These are phyloP conservation scores for Lissocephala sabroskyi DNA, from an alignment of 2,888 invertebrate species.

Conservation along the genomic window DNA sequence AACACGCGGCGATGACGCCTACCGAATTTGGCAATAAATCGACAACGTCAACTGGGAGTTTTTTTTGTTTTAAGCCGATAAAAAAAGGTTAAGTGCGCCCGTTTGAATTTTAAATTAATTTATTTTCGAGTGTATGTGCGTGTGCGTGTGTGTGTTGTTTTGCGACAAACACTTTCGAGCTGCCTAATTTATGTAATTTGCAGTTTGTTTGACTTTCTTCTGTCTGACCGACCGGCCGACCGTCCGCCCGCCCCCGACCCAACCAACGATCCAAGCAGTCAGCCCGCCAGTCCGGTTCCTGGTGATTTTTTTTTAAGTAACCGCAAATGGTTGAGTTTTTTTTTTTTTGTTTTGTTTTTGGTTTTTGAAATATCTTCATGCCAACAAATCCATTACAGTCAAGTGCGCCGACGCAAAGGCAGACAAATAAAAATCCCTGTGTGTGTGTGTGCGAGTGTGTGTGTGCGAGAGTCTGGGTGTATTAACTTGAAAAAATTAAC, in stretches of 20 bases:
- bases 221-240: constrained; percentile 7
- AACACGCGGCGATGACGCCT: no score
- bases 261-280: background rate
- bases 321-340: constrained; percentile 28
- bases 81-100: constrained; percentile 27
- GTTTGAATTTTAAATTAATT: constrained; percentile 29
- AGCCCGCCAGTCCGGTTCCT: constrained; percentile 11
- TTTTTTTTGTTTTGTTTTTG: no score
- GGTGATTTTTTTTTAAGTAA: constrained; percentile 23
- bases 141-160: constrained; percentile 18
- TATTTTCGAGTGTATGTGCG: constrained; percentile 7
- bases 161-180: constrained; percentile 43
- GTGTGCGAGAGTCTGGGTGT: constrained; percentile 33
- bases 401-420: constrained; percentile 51
- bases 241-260: background rate
- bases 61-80: no score
- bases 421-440: constrained; percentile 54
- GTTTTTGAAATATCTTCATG: constrained; percentile 54
- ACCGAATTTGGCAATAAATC: no score
- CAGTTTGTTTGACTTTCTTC: constrained; percentile 48
- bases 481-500: constrained; percentile 68
- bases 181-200: constrained; percentile 67
- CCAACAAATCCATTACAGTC: constrained; percentile 66
- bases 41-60: no score
- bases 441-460: constrained; percentile 15